phyloP scores from a whole-genome alignment of 2,888 invertebrate species.

The Phaonia tiefii region DNA sequence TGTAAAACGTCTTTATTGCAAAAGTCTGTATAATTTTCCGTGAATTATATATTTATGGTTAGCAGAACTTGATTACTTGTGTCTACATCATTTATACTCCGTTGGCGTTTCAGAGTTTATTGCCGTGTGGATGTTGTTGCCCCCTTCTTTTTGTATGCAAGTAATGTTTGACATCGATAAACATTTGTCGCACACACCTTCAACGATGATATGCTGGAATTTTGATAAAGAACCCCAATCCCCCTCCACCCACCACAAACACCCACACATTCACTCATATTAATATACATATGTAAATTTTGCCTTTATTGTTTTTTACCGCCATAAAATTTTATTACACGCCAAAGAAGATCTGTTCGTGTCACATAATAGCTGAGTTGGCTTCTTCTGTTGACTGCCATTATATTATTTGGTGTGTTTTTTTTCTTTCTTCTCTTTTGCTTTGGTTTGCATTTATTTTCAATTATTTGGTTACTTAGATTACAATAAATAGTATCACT shows the following conservation, averaged over 20 bases:
- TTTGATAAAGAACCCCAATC: background rate
- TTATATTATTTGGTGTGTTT: too few relatives aligned
- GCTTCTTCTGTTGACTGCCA: too few relatives aligned
- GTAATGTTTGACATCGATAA: too few relatives aligned
- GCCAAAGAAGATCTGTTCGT: background rate
- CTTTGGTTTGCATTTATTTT: too few relatives aligned
- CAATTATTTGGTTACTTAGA: too few relatives aligned
- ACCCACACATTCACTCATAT: too few relatives aligned
- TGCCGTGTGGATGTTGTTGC: background rate
- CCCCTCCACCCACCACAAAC: too few relatives aligned
- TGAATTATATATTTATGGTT: too few relatives aligned
- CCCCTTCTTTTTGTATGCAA: background rate
- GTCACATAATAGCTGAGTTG: background rate
- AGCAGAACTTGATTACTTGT: too few relatives aligned
- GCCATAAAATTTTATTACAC: constrained; percentile 11
- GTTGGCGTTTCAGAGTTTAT: background rate
- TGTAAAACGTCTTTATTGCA: background rate
- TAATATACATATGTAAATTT: constrained; percentile 4
- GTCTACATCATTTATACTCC: background rate
- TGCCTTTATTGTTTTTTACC: background rate
- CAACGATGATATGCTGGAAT: background rate
- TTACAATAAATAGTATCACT: too few relatives aligned
- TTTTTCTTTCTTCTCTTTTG: too few relatives aligned
- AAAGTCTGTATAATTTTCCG: background rate
- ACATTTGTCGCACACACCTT: too few relatives aligned